Percentiles rank a stretch among this genome's conserved stretches.
phyloP scores from a whole-genome alignment of 2,113 vertebrate genomes.

The Rhea pennata region DNA sequence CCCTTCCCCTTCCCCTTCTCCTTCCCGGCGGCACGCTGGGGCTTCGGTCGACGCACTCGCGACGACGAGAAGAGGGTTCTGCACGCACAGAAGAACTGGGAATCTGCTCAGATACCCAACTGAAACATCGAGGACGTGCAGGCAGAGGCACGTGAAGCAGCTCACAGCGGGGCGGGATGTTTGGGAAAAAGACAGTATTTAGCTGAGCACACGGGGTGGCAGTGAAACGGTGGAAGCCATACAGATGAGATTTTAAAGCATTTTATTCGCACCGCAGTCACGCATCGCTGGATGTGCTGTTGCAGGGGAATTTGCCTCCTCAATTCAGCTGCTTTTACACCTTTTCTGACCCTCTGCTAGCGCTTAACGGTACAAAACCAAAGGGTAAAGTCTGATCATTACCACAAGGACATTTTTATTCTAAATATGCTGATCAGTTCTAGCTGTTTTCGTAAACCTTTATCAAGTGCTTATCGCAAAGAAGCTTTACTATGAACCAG shows the following conservation, averaged over 20 bases:
- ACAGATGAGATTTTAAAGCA: neutral
- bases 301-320: neutral
- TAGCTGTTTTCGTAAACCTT: accelerated
- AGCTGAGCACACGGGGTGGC: neutral
- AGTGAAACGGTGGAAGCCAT: neutral
- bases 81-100: too few species aligned
- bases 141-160: neutral
- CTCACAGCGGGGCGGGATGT: neutral
- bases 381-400: neutral
- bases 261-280: neutral
- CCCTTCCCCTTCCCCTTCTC: too few species aligned
- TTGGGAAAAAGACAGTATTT: neutral
- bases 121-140: too few species aligned
- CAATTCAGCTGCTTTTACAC: neutral
- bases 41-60: too few species aligned
- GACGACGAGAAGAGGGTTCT: too few species aligned
- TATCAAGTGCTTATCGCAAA: neutral
- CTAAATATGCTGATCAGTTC: accelerated
- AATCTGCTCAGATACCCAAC: neutral
- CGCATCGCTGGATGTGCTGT: slow-evolving; percentile 16
- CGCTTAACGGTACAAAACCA: neutral
- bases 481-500: neutral
- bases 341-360: neutral
- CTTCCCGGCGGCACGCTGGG: too few species aligned
- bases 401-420: neutral